Evolutionary conservation across 2,113 vertebrate genomes (phyloP), one percentile per base, ranked within the genome.

Genomic region (Scomber scombrus): DNA sequence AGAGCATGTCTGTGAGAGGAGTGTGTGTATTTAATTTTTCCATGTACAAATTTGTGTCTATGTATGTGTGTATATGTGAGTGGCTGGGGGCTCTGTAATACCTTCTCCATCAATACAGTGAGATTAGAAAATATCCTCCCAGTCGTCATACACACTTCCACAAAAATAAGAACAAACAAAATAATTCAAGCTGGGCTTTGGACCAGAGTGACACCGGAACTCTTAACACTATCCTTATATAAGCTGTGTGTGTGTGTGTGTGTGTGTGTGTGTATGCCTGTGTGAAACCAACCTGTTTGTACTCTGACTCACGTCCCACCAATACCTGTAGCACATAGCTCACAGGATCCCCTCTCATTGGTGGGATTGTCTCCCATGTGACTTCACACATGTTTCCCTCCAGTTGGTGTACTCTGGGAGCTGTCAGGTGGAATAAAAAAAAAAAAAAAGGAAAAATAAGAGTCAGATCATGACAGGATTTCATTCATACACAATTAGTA

Each of bases 301-400:
- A 99, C 82, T 99, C 98, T 0, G 97, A 96, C 85, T 99, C 98
- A 87, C 97, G 96, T 79, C 97, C 97, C 71, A 98, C 96, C 88
- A 97, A 92, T 74, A 98, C 95, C 94, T 99, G 98, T 3, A 99
- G 96, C 70, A 97, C 82, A 43, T 99, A 99, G 91, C 90, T 95
- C 78, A 99, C 89, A 57, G 97, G 95, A 75, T 99, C 98, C 43
- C 98, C 98, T 93, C 96, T 99, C 98, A 99, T 98, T 34, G 98
- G 96, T 57, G 95, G 95, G 84, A 98, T 94, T 0, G 88, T 94
- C 90, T 99, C 98, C 98, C 98, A 99, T 68, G 95, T 95, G 89
- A 99, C 94, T 95, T 99, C 97, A 91, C 98, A 99, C 15, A 92
- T 64, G 47, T 97, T 99, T 78, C 98, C 98, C 91, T 98, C 97